Evolutionary conservation across 2,797 vertebrate genomes (phyloP), one percentile per base, ranked within the genome.

Genomic region (Cephalopachus bancanus): DNA sequence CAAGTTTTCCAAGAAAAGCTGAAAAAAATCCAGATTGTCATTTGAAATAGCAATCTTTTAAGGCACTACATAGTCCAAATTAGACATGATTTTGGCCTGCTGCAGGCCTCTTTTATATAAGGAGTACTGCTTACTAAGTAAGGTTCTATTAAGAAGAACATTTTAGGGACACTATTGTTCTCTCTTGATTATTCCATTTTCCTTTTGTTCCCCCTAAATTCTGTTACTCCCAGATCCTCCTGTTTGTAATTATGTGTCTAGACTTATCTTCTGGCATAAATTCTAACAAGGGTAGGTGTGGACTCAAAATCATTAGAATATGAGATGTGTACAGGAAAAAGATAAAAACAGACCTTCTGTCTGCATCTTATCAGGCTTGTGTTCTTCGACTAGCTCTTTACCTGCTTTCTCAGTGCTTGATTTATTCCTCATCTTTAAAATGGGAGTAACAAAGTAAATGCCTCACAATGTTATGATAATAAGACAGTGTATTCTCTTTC

Each of bases 1-100:
- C n/a, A 95, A n/a, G 30, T 67, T 62, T 91, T 87, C 79, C 30
- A 80, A 74, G 80, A 94, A 24, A 95, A 88, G 57, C 62, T 49
- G 60, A 95, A 79, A 95, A 79, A 76, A 89, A 44, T 92, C 22
- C 64, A 65, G 91, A 53, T 91, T 64, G 60, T 90, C 65, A 26
- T 69, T n/a, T 89, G 69, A 89, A 57, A 44, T 74, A 72, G 2
- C 53, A 44, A 16, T 83, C 20, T 94, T 83, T 94, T 83, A 76
- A 93, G 74, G 65, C 8, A 51, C 57, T 88, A 20, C 11, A 28
- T 37, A 72, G 44, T 80, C 49, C 51, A 83, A 26, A 69, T 91
- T 33, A 81, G 80, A 62, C 15, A 53, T 84, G 28, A 5, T n/a
- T 93, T 91, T 91, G 57, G 86, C 53, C n/a, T 44, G 44, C 10